Conservation (phyloP, 2,888 invertebrate genomes). For the Dorcus parallelipipedus region DNA sequence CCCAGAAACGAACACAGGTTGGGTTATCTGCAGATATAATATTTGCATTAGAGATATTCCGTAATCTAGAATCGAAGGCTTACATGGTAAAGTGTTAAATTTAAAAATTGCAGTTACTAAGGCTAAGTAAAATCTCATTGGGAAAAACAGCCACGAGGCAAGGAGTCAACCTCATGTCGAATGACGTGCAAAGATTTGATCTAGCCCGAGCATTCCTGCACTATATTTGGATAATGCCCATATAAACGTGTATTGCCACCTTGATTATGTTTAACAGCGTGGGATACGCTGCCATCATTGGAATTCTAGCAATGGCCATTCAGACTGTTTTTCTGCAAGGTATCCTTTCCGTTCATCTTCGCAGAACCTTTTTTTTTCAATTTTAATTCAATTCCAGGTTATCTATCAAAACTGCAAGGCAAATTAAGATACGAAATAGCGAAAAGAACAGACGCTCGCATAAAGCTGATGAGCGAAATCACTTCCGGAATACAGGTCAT, state of each 20-base stretch:
- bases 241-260: conserved; percentile 65
- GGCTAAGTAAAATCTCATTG: conserved; percentile 65
- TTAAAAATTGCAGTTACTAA: conserved; percentile 39
- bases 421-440: conserved; percentile 51
- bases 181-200: conserved; percentile 82
- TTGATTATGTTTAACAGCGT: conserved; percentile 57
- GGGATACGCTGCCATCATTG: conserved; percentile 57
- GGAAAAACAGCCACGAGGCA: conserved; percentile 81
- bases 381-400: conserved; percentile 44
- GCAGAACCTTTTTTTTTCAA: background rate
- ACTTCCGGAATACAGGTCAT: conserved; percentile 71
- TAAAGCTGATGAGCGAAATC: conserved; percentile 72
- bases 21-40: too few species aligned
- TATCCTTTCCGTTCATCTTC: conserved; percentile 24
- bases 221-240: conserved; percentile 78
- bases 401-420: conserved; percentile 50
- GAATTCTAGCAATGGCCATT: conserved; percentile 56
- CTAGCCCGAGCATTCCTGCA: conserved; percentile 66
- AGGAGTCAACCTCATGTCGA: conserved; percentile 80
- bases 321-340: conserved; percentile 55
- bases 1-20: too few species aligned
- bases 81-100: background rate
- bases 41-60: too few species aligned
- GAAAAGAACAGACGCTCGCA: conserved; percentile 60
- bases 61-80: too few species aligned